Conservation (phyloP, 2,797 vertebrate species). For the Protosalanx chinensis region DNA sequence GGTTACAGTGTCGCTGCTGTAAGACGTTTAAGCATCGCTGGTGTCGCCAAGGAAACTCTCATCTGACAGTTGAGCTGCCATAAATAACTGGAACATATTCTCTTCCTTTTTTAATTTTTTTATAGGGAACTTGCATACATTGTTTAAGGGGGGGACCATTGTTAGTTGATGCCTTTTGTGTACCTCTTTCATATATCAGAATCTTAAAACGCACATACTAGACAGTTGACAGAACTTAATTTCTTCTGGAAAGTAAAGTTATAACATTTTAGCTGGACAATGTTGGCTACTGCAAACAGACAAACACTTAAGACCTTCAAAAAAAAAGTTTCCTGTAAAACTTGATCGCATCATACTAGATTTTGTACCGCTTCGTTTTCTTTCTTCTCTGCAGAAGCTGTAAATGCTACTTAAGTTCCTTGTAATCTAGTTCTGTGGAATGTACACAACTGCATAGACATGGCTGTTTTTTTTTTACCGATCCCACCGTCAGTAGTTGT, state of each 20-base stretch:
- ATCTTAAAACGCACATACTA: neutral
- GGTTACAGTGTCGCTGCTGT: no score
- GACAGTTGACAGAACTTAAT: no score
- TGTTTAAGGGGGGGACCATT: conserved; percentile 14
- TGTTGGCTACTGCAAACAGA: conserved; percentile 29
- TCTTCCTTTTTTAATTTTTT: no score
- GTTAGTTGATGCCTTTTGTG: neutral
- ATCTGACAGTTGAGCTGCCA: neutral
- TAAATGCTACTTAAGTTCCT: conserved; percentile 19
- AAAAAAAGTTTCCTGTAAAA: conserved; percentile 64
- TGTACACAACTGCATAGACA: conserved; percentile 24
- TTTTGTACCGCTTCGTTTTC: conserved; percentile 49
- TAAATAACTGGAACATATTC: neutral
- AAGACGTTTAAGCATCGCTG: neutral
- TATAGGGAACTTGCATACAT: no score
- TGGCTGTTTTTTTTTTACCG: conserved; percentile 11
- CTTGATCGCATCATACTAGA: conserved; percentile 57
- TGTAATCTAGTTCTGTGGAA: conserved; percentile 7
- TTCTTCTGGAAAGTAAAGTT: neutral
- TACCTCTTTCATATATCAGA: conserved; percentile 8
- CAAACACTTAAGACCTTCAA: conserved; percentile 39
- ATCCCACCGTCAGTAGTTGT: neutral
- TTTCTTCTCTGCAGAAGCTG: conserved; percentile 22
- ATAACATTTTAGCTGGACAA: conserved; percentile 22
- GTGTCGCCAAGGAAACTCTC: conserved; percentile 21